A percentile compares a stretch with the other conserved stretches of the same genome.
phyloP scores from a whole-genome alignment of 2,888 invertebrate genomes.

The Yponomeuta evonymella region DNA sequence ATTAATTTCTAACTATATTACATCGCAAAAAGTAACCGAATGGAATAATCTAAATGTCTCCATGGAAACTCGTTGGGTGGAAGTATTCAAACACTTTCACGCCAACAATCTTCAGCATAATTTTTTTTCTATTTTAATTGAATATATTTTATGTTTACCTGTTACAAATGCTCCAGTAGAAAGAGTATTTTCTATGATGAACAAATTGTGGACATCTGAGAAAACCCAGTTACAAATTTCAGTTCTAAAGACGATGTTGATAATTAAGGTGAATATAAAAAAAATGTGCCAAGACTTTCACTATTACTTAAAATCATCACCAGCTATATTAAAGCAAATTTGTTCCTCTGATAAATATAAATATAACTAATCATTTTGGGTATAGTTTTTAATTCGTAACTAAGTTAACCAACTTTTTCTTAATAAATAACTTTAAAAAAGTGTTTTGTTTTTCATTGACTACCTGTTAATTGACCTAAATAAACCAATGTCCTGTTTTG shows the following conservation, averaged over 20 bases:
- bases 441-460: too few relatives aligned
- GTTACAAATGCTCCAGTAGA: constrained; percentile 27
- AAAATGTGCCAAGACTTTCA: constrained; percentile 26
- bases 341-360: constrained; percentile 6
- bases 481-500: too few relatives aligned
- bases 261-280: constrained; percentile 27
- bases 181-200: constrained; percentile 26
- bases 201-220: constrained; percentile 28
- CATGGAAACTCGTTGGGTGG: constrained; percentile 33
- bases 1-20: constrained; percentile 28
- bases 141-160: constrained; percentile 29
- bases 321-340: constrained; percentile 6
- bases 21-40: constrained; percentile 29
- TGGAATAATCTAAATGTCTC: constrained; percentile 30
- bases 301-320: constrained; percentile 23
- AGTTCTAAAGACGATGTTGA: constrained; percentile 28
- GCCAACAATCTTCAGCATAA: constrained; percentile 23
- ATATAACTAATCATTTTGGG: too few relatives aligned
- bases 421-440: too few relatives aligned
- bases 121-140: constrained; percentile 25
- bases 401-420: too few relatives aligned
- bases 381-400: too few relatives aligned
- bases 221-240: constrained; percentile 26
- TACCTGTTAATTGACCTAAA: too few relatives aligned
- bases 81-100: constrained; percentile 28